Conservation (phyloP, 2,888 invertebrate species). For the Chrysotoxum bicinctum region DNA sequence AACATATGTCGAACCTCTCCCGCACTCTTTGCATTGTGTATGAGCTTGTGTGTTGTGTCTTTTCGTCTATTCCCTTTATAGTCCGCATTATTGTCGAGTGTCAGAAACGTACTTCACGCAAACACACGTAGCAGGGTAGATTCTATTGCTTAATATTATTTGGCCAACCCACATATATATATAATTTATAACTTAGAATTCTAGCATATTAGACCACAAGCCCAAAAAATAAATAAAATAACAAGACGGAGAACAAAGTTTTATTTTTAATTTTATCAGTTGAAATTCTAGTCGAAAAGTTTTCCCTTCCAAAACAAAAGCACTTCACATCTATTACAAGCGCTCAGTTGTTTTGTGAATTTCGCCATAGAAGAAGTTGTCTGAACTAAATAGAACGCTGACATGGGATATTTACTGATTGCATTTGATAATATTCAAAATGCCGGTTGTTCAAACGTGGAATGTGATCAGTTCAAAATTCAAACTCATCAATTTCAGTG, state of each 20-base stretch:
- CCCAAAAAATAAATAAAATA: not conserved
- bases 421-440: too few species aligned
- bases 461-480: too few species aligned
- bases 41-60: not conserved
- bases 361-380: not conserved
- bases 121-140: not conserved
- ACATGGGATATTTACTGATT: not conserved
- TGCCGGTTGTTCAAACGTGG: too few species aligned
- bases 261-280: constrained; percentile 66
- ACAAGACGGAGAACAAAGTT: constrained; percentile 5
- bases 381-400: not conserved
- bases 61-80: constrained; percentile 4
- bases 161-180: not conserved
- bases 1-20: constrained; percentile 44
- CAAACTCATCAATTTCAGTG: too few species aligned
- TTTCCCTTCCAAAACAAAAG: constrained; percentile 51
- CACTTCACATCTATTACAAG: constrained; percentile 63
- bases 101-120: not conserved
- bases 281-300: constrained; percentile 64
- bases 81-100: not conserved
- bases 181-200: constrained; percentile 26
- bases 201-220: not conserved
- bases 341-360: constrained; percentile 6
- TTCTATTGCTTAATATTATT: not conserved
- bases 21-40: not conserved